phyloP scores from a whole-genome alignment of 2,797 vertebrate genomes.

The Telmatherina bonti region DNA sequence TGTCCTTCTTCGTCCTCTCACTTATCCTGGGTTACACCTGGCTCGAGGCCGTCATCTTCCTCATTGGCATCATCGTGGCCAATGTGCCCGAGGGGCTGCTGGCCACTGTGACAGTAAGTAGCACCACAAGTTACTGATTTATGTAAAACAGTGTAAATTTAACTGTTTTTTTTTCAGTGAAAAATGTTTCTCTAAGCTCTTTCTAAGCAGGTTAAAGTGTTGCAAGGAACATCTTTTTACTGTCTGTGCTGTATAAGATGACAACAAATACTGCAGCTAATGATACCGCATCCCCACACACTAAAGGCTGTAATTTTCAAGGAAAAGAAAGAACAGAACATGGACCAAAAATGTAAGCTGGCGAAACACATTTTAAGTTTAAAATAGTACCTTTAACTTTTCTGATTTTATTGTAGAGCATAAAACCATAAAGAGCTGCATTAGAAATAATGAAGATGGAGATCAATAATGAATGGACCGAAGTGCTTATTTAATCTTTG shows the following conservation, averaged over 20 bases:
- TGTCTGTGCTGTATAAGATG: conserved; percentile 3
- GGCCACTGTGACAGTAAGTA: conserved; percentile 89
- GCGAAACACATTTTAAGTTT: neutral
- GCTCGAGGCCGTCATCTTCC: conserved; percentile 98
- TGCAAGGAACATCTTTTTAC: neutral
- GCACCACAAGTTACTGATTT: neutral
- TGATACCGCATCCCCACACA: conserved; percentile 12
- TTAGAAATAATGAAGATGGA: neutral
- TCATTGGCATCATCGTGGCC: conserved; percentile 98
- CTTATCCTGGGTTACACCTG: conserved; percentile 94
- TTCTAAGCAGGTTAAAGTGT: neutral
- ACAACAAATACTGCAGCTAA: conserved; percentile 6
- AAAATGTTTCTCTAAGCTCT: neutral
- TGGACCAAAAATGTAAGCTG: too few species aligned
- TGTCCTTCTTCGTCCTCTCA: conserved; percentile 94
- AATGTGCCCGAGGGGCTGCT: conserved; percentile 96
- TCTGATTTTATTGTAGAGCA: neutral
- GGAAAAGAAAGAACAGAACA: neutral
- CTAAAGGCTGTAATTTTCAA: conserved; percentile 11
- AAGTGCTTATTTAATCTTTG: neutral
- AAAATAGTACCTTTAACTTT: neutral
- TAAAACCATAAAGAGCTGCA: neutral
- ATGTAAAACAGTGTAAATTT: neutral
- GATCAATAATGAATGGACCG: neutral
- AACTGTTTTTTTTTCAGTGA: neutral